Evolutionary conservation across 2,797 vertebrate species (phyloP).

Genomic region (Sparidentex hasta): DNA sequence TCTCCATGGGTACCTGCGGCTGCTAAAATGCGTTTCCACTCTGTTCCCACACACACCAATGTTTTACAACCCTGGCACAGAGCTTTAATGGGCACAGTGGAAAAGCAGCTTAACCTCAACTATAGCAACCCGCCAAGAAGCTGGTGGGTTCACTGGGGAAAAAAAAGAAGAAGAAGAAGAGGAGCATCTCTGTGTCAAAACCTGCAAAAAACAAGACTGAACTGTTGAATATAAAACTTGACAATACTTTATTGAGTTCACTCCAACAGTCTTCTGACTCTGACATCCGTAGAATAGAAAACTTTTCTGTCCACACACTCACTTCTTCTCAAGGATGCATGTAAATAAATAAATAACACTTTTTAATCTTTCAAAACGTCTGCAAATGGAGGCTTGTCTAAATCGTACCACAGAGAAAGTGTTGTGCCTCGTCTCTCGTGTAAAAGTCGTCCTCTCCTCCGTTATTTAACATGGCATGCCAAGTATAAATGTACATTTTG

Average conservation of each 20-base stretch:
- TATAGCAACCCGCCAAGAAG: neutral
- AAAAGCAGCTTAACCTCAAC: constrained; percentile 47
- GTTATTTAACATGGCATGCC: constrained; percentile 32
- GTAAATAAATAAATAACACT: constrained; percentile 78
- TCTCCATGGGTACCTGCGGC: neutral
- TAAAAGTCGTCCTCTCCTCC: constrained; percentile 29
- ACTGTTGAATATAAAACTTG: constrained; percentile 34
- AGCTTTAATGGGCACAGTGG: constrained; percentile 47
- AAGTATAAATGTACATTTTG: constrained; percentile 21
- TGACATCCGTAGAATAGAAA: constrained; percentile 59
- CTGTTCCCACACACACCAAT: constrained; percentile 30
- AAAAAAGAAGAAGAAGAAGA: no score
- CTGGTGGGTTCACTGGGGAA: neutral
- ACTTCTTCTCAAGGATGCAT: constrained; percentile 26
- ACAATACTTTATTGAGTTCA: constrained; percentile 73
- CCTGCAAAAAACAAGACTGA: neutral
- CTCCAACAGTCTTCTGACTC: constrained; percentile 36
- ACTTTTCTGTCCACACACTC: constrained; percentile 40
- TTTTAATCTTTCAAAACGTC: constrained; percentile 51
- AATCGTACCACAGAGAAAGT: constrained; percentile 37
- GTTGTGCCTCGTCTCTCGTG: constrained; percentile 26
- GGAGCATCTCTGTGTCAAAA: neutral
- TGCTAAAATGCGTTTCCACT: constrained; percentile 18
- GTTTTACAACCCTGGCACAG: constrained; percentile 49
- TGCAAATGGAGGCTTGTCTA: constrained; percentile 25